phyloP scores from a whole-genome alignment of 2,888 invertebrate genomes.

The Tinea pellionella region DNA sequence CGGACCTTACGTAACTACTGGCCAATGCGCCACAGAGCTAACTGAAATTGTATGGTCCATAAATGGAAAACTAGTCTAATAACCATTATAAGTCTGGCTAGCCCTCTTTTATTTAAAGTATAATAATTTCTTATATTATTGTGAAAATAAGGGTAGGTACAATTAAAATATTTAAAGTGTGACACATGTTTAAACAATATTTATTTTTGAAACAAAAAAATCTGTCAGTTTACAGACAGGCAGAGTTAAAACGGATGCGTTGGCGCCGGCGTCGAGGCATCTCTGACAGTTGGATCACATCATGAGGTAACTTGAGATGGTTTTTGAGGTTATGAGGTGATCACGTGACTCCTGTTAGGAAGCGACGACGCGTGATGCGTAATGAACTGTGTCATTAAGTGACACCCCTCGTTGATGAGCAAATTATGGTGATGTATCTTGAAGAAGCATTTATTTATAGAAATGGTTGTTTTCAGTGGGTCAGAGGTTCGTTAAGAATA shows the following conservation, averaged over 20 bases:
- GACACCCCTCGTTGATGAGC: conserved; percentile 5
- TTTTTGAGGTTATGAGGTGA: conserved; percentile 37
- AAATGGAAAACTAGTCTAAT: too few species aligned
- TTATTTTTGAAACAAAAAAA: conserved; percentile 12
- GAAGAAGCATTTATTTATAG: too few species aligned
- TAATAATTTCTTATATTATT: too few species aligned
- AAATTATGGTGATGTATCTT: background rate
- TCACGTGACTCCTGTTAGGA: conserved; percentile 36
- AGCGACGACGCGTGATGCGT: conserved; percentile 23
- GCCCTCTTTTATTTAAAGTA: too few species aligned
- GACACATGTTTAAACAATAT: conserved; percentile 5
- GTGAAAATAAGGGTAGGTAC: background rate
- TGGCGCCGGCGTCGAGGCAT: conserved; percentile 28
- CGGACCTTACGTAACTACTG: too few species aligned
- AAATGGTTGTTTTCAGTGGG: too few species aligned
- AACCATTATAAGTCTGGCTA: too few species aligned
- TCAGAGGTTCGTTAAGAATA: too few species aligned
- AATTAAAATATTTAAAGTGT: conserved; percentile 5
- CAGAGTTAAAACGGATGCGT: conserved; percentile 26
- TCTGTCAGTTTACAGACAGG: conserved; percentile 11
- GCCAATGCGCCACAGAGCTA: too few species aligned
- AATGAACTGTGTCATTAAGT: conserved; percentile 38
- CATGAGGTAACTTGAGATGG: conserved; percentile 13
- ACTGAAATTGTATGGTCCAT: too few species aligned
- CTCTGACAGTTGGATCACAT: conserved; percentile 11